phyloP scores from a whole-genome alignment of 92 coral and sea anemone species.

The Zoanthus solanderi region DNA sequence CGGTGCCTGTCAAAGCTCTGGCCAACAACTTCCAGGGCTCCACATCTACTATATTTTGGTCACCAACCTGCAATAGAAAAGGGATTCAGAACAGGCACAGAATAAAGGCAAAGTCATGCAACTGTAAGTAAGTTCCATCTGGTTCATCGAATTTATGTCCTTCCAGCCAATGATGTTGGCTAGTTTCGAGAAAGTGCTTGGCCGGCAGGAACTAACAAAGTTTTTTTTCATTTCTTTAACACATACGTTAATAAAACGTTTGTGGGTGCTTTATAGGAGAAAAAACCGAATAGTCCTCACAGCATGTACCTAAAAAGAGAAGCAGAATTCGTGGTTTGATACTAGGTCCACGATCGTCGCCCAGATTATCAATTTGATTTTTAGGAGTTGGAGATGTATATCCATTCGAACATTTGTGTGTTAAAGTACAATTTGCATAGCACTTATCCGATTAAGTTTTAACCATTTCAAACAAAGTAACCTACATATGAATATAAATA shows the following conservation, averaged over 20 bases:
- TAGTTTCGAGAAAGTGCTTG: slow-evolving; percentile 26
- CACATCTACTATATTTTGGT: slow-evolving; percentile 38
- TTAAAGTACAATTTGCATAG: no score
- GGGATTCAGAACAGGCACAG: slow-evolving; percentile 22
- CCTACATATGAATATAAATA: no score
- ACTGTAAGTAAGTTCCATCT: slow-evolving; percentile 28
- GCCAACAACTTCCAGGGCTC: slow-evolving; percentile 42
- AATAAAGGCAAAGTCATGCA: slow-evolving; percentile 33
- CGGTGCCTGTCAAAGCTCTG: not conserved
- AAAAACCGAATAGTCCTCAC: slow-evolving; percentile 2
- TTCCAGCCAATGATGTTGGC: slow-evolving; percentile 8
- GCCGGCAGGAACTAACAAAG: not conserved
- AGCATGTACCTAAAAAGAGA: not conserved
- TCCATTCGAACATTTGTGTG: not conserved
- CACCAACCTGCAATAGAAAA: not conserved
- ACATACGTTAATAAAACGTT: slow-evolving; percentile 18
- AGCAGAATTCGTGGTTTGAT: not conserved
- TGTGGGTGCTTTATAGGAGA: slow-evolving; percentile 22
- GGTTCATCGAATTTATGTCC: not conserved
- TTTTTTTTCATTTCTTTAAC: slow-evolving; percentile 42
- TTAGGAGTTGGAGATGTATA: not conserved
- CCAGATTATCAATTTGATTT: not conserved
- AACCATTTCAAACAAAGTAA: no score
- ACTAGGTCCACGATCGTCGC: not conserved
- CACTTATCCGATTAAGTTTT: no score